Percentiles rank a stretch among this genome's conserved stretches.
Evolutionary conservation across 2,888 invertebrate species (phyloP).

Genomic region (Phortica okadai): DNA sequence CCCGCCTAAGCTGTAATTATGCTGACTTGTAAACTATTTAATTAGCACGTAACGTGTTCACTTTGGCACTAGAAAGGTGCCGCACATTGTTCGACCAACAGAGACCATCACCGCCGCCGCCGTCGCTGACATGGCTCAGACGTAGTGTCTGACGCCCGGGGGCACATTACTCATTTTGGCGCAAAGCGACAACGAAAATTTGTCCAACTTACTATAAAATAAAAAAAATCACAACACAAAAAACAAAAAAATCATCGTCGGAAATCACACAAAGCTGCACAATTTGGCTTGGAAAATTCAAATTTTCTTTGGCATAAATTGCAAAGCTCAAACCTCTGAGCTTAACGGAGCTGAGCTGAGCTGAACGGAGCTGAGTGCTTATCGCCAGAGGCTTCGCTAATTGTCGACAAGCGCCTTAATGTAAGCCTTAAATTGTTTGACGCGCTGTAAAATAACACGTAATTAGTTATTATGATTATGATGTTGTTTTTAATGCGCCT

Average conservation of each 20-base stretch:
- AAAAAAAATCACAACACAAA: constrained; percentile 32
- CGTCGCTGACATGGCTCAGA: constrained; percentile 57
- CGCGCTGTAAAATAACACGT: background rate
- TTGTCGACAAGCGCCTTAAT: constrained; percentile 23
- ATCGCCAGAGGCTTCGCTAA: background rate
- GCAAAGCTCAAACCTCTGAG: background rate
- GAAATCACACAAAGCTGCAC: constrained; percentile 21
- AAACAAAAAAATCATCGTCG: constrained; percentile 26
- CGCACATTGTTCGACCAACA: constrained; percentile 42
- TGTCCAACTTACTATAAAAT: constrained; percentile 23
- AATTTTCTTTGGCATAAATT: constrained; percentile 6
- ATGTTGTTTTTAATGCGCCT: constrained; percentile 23
- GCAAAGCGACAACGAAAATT: constrained; percentile 47
- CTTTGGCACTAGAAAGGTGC: constrained; percentile 67
- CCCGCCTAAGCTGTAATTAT: constrained; percentile 48
- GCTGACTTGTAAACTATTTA: constrained; percentile 68
- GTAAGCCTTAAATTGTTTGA: constrained; percentile 16
- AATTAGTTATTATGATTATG: constrained; percentile 24
- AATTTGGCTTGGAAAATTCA: constrained; percentile 46
- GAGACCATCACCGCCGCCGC: constrained; percentile 34
- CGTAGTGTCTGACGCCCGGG: constrained; percentile 50
- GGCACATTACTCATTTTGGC: constrained; percentile 47
- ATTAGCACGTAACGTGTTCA: constrained; percentile 67
- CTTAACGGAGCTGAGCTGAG: background rate
- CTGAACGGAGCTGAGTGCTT: background rate